Conservation (phyloP, 2,113 vertebrate genomes). For the Furnarius figulus region DNA sequence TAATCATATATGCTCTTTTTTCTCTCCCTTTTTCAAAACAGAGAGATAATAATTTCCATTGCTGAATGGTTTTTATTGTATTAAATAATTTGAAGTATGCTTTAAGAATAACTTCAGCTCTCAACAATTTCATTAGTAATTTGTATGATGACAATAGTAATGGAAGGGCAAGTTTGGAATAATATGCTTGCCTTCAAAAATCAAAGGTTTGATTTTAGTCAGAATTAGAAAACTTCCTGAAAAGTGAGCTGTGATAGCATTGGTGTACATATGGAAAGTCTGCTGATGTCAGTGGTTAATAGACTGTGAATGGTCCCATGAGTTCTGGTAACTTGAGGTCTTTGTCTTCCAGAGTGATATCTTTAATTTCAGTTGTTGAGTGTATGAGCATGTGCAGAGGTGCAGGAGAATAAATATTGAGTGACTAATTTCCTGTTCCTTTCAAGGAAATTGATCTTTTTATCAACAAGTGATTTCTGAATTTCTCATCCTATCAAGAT, state of each 20-base stretch:
- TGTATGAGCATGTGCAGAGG: not conserved
- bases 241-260: not conserved
- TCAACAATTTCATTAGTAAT: not conserved
- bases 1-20: not conserved
- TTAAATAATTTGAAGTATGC: not conserved
- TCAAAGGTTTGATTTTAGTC: not conserved
- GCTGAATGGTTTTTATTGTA: not conserved
- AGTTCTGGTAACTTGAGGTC: not conserved
- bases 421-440: not conserved
- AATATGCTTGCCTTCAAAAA: not conserved
- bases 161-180: not conserved
- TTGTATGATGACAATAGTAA: not conserved
- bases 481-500: not conserved
- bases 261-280: not conserved
- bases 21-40: not conserved
- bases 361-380: not conserved
- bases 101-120: not conserved
- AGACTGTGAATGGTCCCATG: not conserved
- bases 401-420: not conserved
- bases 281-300: not conserved
- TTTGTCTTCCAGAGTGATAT: not conserved
- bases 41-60: not conserved
- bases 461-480: not conserved
- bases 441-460: not conserved
- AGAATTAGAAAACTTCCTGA: not conserved